Evolutionary conservation across 2,113 vertebrate species (phyloP), one percentile per base, ranked within the genome.

Genomic region (Cettia cetti): DNA sequence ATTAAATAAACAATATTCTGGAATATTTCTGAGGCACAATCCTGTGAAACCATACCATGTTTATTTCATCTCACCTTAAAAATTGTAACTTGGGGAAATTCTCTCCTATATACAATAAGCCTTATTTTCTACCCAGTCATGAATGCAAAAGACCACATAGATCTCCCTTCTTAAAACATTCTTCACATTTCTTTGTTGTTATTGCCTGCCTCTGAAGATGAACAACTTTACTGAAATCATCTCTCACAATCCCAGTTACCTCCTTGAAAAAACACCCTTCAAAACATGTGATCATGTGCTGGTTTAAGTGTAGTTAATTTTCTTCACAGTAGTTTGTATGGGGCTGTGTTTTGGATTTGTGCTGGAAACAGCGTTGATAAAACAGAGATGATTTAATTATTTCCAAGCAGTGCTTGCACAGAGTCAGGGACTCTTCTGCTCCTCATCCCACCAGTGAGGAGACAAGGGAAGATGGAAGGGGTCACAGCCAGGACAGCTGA

Each of bases 361-460:
- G 20, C n/a, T 47, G 56, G n/a, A 30, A 45, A 30, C 13, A 30
- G 20, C 0, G 0, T n/a, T 54, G 40, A 30, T 11, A 47, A 71
- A 5, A 26, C 24, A 49, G 24, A 87, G n/a, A 10, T 35, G 11
- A 21, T 71, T 63, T 7, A 11, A 6, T 35, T 30, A 11, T 49
- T 35, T 4, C 30, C 42, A 23, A n/a, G 64, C 13, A 63, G 30
- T 3, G 5, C n/a, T n/a, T 40, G n/a, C 27, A 30, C 47, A 70
- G 26, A 50, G n/a, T 40, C n/a, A 40, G 24, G 15, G 20, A 15
- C 6, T 49, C 22, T 31, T 56, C 26, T 63, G 49, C 40, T 35
- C n/a, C 35, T 35, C 30, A 42, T 2, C 13, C 49, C 30, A 35
- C 5, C 30, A 26, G 21, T 3, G 35, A 56, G 16, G 23, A 40